Conservation (phyloP, 2,113 vertebrate species). For the Desmodus rotundus region DNA sequence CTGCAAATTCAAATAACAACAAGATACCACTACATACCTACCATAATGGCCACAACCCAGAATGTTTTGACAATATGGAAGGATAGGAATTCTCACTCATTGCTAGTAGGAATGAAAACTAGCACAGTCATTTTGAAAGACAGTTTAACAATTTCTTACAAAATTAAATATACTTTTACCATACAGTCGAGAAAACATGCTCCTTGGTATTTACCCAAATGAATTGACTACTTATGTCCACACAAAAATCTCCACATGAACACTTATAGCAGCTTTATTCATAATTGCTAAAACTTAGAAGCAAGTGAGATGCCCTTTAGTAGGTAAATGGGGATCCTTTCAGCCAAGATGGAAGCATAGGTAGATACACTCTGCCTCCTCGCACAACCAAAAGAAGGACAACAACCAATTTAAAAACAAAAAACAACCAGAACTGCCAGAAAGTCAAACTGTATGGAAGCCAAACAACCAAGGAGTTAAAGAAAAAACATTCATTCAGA, state of each 20-base stretch:
- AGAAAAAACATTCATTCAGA: no score
- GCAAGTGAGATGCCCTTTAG: neutral
- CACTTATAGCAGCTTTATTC: neutral
- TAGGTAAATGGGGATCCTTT: neutral
- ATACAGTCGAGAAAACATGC: neutral
- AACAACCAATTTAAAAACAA: no score
- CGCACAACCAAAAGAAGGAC: no score
- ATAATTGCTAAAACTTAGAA: neutral
- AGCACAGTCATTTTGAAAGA: neutral
- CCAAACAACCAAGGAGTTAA: no score
- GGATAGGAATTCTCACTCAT: neutral
- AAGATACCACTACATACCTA: neutral
- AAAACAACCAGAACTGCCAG: no score
- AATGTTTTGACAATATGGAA: neutral
- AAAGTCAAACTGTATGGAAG: no score
- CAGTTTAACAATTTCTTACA: neutral
- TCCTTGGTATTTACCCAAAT: neutral
- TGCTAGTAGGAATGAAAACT: neutral
- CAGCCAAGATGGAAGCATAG: no score
- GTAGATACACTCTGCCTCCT: no score
- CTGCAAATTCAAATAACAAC: neutral
- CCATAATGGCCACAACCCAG: neutral
- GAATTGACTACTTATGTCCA: neutral
- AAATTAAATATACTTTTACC: constrained; percentile 1
- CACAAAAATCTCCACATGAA: neutral